Conservation (phyloP, 2,888 invertebrate genomes). For the Ischnura elegans region DNA sequence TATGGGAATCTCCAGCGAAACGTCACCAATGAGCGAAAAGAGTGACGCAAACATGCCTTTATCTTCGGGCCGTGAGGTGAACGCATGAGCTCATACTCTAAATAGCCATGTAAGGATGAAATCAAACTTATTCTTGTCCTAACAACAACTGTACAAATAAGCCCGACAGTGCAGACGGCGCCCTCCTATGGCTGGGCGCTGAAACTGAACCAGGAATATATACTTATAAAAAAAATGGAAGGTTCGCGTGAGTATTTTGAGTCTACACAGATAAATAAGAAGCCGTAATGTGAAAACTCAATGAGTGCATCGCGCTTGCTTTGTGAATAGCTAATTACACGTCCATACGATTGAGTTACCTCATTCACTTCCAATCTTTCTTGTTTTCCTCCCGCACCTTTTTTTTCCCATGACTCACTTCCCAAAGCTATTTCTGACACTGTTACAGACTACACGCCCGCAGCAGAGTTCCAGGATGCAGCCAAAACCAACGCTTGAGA, state of each 20-base stretch:
- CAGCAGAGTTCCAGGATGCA: slow-evolving; percentile 54
- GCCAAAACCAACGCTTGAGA: slow-evolving; percentile 44
- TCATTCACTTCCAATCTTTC: slow-evolving; percentile 52
- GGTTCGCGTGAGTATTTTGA: neutral
- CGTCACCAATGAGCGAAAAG: slow-evolving; percentile 54
- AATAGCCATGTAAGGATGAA: slow-evolving; percentile 58
- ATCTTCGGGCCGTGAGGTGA: neutral
- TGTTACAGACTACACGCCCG: slow-evolving; percentile 56
- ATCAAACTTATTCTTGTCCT: slow-evolving; percentile 60
- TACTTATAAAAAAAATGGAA: neutral
- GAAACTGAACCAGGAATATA: neutral
- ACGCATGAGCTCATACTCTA: slow-evolving; percentile 25
- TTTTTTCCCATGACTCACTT: slow-evolving; percentile 65
- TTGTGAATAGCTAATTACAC: neutral
- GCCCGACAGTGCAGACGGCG: neutral
- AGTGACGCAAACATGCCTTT: slow-evolving; percentile 45
- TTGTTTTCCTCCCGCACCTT: slow-evolving; percentile 55
- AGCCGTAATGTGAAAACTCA: neutral
- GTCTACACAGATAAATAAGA: neutral
- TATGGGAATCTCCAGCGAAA: slow-evolving; percentile 47
- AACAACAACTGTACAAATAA: neutral
- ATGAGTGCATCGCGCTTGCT: neutral
- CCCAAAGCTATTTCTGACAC: slow-evolving; percentile 62
- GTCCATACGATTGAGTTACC: slow-evolving; percentile 44
- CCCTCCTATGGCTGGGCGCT: neutral